Evolutionary conservation across 2,888 invertebrate genomes (phyloP).

Genomic region (Platycnemis pennipes): DNA sequence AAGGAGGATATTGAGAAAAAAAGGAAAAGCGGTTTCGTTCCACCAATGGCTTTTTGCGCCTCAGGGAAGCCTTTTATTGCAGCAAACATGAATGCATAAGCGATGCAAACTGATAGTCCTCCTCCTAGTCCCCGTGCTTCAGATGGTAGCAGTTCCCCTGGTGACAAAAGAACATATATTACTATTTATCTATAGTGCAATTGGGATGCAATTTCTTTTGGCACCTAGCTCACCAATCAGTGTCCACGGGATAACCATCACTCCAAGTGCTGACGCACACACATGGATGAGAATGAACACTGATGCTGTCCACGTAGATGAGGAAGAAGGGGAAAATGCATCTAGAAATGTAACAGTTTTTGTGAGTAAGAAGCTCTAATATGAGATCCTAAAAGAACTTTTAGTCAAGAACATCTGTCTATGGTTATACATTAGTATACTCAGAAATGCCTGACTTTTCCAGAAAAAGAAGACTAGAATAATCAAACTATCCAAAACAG

Average conservation of each 20-base stretch:
- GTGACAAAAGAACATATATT: neutral
- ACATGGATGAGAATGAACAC: slow-evolving; percentile 37
- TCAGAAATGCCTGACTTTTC: too few relatives aligned
- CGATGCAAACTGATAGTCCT: slow-evolving; percentile 80
- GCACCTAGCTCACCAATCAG: slow-evolving; percentile 77
- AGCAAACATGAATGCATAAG: slow-evolving; percentile 81
- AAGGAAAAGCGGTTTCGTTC: slow-evolving; percentile 79
- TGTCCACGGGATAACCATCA: slow-evolving; percentile 83
- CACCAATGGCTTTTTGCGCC: slow-evolving; percentile 77
- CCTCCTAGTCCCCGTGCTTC: slow-evolving; percentile 81
- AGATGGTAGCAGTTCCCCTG: slow-evolving; percentile 80
- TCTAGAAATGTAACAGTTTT: neutral
- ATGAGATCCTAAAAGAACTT: too few relatives aligned
- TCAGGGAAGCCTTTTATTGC: slow-evolving; percentile 81
- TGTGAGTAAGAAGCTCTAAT: too few relatives aligned
- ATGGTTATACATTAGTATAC: too few relatives aligned
- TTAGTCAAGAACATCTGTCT: too few relatives aligned
- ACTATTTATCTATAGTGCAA: neutral
- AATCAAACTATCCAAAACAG: too few relatives aligned
- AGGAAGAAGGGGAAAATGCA: slow-evolving; percentile 73
- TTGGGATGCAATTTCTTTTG: neutral
- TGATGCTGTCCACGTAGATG: slow-evolving; percentile 79
- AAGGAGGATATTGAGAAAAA: slow-evolving; percentile 79
- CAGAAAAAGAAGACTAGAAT: too few relatives aligned
- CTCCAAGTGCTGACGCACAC: slow-evolving; percentile 81